Evolutionary conservation across 2,113 vertebrate genomes (phyloP).

Genomic region (Cololabis saira): DNA sequence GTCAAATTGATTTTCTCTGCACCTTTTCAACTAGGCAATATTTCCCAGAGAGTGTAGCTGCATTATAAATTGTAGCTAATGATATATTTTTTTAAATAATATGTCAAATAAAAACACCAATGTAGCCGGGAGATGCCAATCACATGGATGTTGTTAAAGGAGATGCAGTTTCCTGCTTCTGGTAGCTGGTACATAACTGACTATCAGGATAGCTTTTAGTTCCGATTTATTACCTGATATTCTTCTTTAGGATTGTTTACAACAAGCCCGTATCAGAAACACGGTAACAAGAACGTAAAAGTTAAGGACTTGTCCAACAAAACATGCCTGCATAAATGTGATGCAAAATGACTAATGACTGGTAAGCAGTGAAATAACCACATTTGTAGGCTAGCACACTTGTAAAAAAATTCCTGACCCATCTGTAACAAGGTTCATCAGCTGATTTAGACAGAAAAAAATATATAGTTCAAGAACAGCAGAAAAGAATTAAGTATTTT

Average conservation of each 20-base stretch:
- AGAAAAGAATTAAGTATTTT: background rate
- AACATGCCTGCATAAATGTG: constrained; percentile 7
- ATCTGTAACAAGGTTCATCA: constrained; percentile 7
- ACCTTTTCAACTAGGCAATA: constrained; percentile 23
- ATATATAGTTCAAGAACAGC: background rate
- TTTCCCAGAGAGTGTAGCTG: constrained; percentile 17
- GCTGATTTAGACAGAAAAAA: background rate
- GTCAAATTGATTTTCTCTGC: constrained; percentile 50
- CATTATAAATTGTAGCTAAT: background rate
- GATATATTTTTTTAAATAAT: background rate
- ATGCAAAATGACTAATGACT: background rate
- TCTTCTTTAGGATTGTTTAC: constrained; percentile 5
- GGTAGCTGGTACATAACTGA: constrained; percentile 24
- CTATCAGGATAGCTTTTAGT: constrained; percentile 18
- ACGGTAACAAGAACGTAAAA: background rate
- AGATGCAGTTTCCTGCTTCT: constrained; percentile 25
- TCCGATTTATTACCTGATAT: constrained; percentile 20
- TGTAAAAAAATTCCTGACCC: background rate
- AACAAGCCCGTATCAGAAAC: background rate
- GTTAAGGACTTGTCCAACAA: background rate
- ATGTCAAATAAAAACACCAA: background rate
- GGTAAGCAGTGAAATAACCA: background rate
- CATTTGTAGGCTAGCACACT: background rate
- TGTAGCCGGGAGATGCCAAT: constrained; percentile 18
- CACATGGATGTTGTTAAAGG: constrained; percentile 2